Evolutionary conservation across 2,888 invertebrate species (phyloP).

Genomic region (Cephonodes hylas): DNA sequence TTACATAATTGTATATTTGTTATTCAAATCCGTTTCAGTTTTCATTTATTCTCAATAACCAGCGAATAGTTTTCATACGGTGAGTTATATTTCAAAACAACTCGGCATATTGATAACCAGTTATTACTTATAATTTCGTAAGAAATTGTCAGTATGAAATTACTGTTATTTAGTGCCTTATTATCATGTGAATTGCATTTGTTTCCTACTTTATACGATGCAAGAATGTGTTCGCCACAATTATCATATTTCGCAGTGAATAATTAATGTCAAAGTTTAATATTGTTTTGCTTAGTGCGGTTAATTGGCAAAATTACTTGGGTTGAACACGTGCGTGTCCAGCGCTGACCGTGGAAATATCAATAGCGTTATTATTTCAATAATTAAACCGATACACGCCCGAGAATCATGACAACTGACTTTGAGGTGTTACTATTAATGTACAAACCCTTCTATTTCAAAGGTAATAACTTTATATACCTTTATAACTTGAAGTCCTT

Average conservation of each 20-base stretch:
- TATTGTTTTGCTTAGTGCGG: slow-evolving; percentile 9
- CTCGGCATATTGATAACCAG: slow-evolving; percentile 18
- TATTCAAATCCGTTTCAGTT: slow-evolving; percentile 7
- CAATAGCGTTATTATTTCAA: background rate
- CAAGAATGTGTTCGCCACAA: slow-evolving; percentile 24
- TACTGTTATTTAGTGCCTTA: slow-evolving; percentile 39
- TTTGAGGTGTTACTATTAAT: background rate
- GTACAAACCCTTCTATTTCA: background rate
- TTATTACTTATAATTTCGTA: slow-evolving; percentile 33
- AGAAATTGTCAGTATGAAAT: slow-evolving; percentile 36
- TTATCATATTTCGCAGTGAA: slow-evolving; percentile 24
- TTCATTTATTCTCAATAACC: slow-evolving; percentile 4
- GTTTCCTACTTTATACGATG: slow-evolving; percentile 26
- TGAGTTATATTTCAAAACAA: background rate
- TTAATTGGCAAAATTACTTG: slow-evolving; percentile 12
- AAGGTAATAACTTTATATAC: too few species aligned
- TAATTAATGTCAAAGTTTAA: slow-evolving; percentile 10
- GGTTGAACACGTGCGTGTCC: slow-evolving; percentile 2
- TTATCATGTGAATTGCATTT: slow-evolving; percentile 39
- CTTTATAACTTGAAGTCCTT: too few species aligned
- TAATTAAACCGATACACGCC: background rate
- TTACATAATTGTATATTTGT: slow-evolving; percentile 6
- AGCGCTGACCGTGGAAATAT: background rate
- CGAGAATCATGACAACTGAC: background rate
- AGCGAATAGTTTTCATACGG: background rate